phyloP scores from a whole-genome alignment of 1,140 invertebrate species.

The Lethrus apterus region DNA sequence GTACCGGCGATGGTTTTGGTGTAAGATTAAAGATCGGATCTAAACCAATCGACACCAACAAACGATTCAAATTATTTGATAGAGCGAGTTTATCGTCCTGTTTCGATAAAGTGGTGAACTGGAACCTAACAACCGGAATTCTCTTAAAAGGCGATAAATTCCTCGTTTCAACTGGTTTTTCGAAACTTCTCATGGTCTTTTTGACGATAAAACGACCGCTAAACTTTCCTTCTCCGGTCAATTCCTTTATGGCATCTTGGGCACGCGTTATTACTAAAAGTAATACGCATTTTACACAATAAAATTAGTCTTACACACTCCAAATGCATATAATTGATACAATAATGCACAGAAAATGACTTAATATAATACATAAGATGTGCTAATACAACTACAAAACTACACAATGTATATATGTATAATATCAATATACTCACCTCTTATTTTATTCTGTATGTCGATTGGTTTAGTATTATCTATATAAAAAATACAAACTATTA shows the following conservation, averaged over 20 bases:
- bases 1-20: neutral
- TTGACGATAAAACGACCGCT: constrained; percentile 22
- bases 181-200: constrained; percentile 5
- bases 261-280: constrained; percentile 31
- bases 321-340: too few species aligned
- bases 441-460: constrained; percentile 20
- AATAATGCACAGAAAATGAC: too few species aligned
- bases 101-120: constrained; percentile 23
- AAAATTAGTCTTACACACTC: too few species aligned
- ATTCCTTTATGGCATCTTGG: constrained; percentile 27
- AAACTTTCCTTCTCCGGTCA: constrained; percentile 17
- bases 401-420: constrained; percentile 6
- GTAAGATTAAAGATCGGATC: constrained; percentile 4
- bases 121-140: constrained; percentile 22
- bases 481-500: constrained; percentile 14
- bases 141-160: constrained; percentile 21
- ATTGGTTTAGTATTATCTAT: constrained; percentile 19
- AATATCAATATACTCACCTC: constrained; percentile 19
- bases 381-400: too few species aligned
- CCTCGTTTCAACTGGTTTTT: constrained; percentile 14
- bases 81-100: constrained; percentile 14
- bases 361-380: too few species aligned
- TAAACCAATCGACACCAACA: constrained; percentile 17
- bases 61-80: constrained; percentile 6
- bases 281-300: too few species aligned